A percentile compares a stretch with the other conserved stretches of the same genome.
These are phyloP conservation scores for Ypsolopha sequella DNA, from an alignment of 2,888 invertebrate genomes.

Conservation along the genomic window DNA sequence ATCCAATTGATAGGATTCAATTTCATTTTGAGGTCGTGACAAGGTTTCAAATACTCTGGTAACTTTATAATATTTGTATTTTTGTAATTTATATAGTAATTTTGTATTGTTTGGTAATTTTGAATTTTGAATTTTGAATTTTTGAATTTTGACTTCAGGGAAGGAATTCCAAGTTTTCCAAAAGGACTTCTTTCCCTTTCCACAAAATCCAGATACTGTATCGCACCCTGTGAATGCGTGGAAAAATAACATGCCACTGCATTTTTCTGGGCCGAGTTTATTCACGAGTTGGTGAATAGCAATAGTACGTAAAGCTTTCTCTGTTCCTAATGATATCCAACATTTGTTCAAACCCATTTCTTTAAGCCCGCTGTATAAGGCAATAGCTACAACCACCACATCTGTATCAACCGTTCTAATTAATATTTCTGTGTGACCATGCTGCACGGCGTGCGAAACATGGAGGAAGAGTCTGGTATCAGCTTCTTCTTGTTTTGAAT, in stretches of 20 bases:
- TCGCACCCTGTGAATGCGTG: conserved; percentile 9
- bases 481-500: background rate
- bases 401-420: conserved; percentile 9
- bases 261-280: conserved; percentile 8
- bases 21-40: background rate
- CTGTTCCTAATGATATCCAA: no score
- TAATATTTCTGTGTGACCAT: conserved; percentile 8
- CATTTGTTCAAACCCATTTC: no score
- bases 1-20: conserved; percentile 8
- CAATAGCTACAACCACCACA: conserved; percentile 2
- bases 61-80: no score
- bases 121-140: no score
- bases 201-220: conserved; percentile 9
- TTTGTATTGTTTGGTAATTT: no score
- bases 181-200: background rate
- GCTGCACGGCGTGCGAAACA: conserved; percentile 7
- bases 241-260: conserved; percentile 8
- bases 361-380: conserved; percentile 4
- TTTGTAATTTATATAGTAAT: no score
- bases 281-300: conserved; percentile 9
- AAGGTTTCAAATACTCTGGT: no score
- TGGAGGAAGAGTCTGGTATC: conserved; percentile 7
- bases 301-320: background rate
- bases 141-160: no score
- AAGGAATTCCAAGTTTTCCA: no score